These are phyloP conservation scores for Poeciliopsis turneri DNA, from an alignment of 2,797 vertebrate species.

Conservation along the genomic window DNA sequence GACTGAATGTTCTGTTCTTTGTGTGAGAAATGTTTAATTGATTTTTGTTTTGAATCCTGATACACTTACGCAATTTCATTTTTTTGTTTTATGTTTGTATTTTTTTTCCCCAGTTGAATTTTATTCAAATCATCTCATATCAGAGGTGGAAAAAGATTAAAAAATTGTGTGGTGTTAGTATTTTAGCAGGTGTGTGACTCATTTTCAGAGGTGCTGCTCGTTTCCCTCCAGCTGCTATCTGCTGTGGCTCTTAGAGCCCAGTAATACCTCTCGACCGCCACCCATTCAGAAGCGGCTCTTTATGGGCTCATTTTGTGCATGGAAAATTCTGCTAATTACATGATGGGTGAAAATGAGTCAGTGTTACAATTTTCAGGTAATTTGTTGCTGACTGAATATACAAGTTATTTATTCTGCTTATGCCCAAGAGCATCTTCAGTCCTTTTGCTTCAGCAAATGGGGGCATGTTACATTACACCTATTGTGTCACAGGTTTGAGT, in stretches of 20 bases:
- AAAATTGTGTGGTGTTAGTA: not conserved
- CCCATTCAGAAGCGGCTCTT: slow-evolving; percentile 2
- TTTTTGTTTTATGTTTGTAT: not conserved
- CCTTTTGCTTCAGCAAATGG: slow-evolving; percentile 22
- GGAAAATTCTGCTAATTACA: not conserved
- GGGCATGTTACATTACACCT: slow-evolving; percentile 14
- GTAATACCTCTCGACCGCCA: not conserved
- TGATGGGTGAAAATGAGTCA: slow-evolving; percentile 28
- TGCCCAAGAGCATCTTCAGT: slow-evolving; percentile 25
- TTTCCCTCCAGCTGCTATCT: not conserved
- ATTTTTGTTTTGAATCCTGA: no score
- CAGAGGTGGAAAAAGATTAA: not conserved
- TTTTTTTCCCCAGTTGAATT: not conserved
- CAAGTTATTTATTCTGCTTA: slow-evolving; percentile 35
- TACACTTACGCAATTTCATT: not conserved
- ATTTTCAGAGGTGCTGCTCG: not conserved
- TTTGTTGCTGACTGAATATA: slow-evolving; percentile 40
- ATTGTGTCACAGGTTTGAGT: slow-evolving; percentile 18
- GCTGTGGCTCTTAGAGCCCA: not conserved
- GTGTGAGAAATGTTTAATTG: no score
- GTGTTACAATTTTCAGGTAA: slow-evolving; percentile 36
- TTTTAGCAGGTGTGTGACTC: not conserved
- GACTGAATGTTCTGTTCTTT: no score
- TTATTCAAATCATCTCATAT: not conserved
- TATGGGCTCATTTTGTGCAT: slow-evolving; percentile 14